Evolutionary conservation across 2,888 invertebrate genomes (phyloP).

Genomic region (Frankliniella fusca): DNA sequence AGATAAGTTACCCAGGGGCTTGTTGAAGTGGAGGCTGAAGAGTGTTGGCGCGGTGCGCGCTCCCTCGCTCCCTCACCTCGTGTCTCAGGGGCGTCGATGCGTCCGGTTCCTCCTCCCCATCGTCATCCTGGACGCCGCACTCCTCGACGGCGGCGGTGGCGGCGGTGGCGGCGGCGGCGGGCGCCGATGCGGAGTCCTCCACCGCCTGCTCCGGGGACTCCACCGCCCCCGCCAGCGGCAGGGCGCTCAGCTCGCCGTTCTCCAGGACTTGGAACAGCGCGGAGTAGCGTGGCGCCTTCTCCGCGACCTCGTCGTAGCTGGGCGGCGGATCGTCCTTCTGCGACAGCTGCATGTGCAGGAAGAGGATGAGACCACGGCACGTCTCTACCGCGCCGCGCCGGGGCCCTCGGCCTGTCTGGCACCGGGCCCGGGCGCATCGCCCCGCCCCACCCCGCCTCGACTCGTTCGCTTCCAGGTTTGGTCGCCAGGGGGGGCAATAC

Average conservation of each 20-base stretch:
- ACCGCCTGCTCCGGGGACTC: not conserved
- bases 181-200: not conserved
- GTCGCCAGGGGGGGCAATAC: no score
- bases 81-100: not conserved
- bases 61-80: not conserved
- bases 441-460: no score
- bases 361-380: not conserved
- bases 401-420: no score
- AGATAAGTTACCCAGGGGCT: no score
- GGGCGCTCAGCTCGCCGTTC: conserved; percentile 2
- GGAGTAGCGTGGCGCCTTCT: conserved; percentile 35
- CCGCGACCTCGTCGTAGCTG: conserved; percentile 36
- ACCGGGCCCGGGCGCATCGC: no score
- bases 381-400: no score
- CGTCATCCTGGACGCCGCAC: not conserved
- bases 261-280: conserved; percentile 35
- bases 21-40: no score
- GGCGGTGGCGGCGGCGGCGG: no score
- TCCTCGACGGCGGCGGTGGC: not conserved
- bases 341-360: not conserved
- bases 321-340: conserved; percentile 34
- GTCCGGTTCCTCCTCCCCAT: conserved; percentile 1
- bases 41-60: no score
- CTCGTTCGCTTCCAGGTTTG: no score
- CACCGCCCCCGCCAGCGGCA: not conserved